Base-by-base conservation (phyloP, 2,797 vertebrate genomes). In the Chaenodraco wilsoni region DNA sequence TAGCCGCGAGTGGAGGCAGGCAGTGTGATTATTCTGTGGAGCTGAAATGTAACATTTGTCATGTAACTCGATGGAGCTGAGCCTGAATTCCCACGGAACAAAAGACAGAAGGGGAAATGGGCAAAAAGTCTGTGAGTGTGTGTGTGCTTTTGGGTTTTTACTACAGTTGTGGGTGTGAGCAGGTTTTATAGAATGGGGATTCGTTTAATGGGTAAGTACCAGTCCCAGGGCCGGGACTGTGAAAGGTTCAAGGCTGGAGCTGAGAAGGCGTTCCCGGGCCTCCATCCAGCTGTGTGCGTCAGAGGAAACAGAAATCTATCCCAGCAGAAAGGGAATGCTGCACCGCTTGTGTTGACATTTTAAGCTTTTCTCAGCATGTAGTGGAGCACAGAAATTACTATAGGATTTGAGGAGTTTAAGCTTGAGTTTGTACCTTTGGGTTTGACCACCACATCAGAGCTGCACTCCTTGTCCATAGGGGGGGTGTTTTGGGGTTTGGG, bases 141-240 rank as follows among this genome's bases (percentile, higher is more conserved):
- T 69, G 76, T 46, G 64, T 45, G 68, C 19, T 54, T 76, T 78
- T 72, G 50, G 45, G 70, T 72, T 87, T 92, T 93, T 92, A 93
- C 83, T 84, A 88, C 89, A 90, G 86, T 85, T 87, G 85, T 86
- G 90, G 88, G 86, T 83, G 83, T 82, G 69, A 88, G 88, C 85
- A 85, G 79, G 63, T 90, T 93, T 93, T 92, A 91, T 85, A 89
- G 89, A 83, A 91, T 74, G 77, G 92, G 89, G 88, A 93, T 90
- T 91, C 78, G 78, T 92, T 93, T 93, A 90, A 93, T 83, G 85
- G 89, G 83, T 90, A 91, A 94, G 92, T 81, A 86, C 86, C 85
- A 83, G 89, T 92, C 90, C 91, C 91, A 60, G 74, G 61, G 69
- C 87, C 81, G 84, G 82, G 87, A 78, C 72, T 72, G 81, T 59